Percentiles rank a stretch among this genome's conserved stretches.
These are phyloP conservation scores for Galaxea fascicularis DNA, from an alignment of 92 coral and sea anemone genomes.

Conservation along the genomic window DNA sequence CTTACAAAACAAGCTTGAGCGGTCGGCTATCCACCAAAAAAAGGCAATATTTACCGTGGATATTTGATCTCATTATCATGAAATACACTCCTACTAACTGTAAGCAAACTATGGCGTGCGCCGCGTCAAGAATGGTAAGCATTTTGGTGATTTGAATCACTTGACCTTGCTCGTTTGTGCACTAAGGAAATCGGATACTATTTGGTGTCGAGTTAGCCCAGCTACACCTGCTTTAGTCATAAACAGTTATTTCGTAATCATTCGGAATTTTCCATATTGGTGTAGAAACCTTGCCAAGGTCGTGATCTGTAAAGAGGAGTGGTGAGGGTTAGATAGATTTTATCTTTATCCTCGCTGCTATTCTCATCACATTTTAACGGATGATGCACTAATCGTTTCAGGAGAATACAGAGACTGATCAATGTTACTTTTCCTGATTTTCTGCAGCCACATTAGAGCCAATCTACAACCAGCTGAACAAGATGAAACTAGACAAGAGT, in stretches of 20 bases:
- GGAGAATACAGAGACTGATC: not conserved
- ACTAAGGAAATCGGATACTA: not conserved
- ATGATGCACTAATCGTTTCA: not conserved
- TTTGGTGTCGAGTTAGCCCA: not conserved
- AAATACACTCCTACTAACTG: not conserved
- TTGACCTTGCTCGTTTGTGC: slow-evolving; percentile 14
- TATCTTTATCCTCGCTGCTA: not conserved
- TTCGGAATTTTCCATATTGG: not conserved
- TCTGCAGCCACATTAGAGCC: slow-evolving; percentile 79
- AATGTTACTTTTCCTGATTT: slow-evolving; percentile 1
- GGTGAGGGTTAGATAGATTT: not conserved
- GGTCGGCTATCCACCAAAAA: not conserved
- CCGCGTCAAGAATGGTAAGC: not conserved
- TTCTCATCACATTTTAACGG: not conserved
- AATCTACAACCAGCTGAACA: slow-evolving; percentile 80
- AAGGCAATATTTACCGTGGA: not conserved
- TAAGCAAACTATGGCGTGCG: not conserved
- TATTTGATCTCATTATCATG: not conserved
- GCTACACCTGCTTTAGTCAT: slow-evolving; percentile 28
- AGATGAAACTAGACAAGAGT: slow-evolving; percentile 90
- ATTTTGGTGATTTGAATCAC: not conserved
- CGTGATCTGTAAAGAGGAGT: not conserved
- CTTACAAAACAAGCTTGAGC: not conserved
- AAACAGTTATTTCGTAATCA: not conserved
- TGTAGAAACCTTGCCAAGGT: not conserved